Evolutionary conservation across 2,797 vertebrate species (phyloP).

Genomic region (Selene dorsalis): DNA sequence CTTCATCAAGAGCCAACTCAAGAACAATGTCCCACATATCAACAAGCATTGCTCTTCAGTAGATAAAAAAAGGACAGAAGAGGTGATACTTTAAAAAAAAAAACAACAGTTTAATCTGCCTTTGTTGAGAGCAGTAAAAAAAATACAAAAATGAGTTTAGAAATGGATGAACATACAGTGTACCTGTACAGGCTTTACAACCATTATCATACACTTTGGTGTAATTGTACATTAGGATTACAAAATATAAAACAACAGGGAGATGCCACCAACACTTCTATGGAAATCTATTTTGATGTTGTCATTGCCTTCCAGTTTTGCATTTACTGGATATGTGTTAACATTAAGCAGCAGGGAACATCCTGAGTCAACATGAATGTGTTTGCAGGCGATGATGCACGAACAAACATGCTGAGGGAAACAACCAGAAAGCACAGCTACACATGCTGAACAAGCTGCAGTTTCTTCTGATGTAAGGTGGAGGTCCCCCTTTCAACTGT

Average conservation of each 20-base stretch:
- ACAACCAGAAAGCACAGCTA: constrained; percentile 4
- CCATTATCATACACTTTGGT: constrained; percentile 3
- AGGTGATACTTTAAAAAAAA: constrained; percentile 27
- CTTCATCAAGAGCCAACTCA: constrained; percentile 62
- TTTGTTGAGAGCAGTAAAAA: constrained; percentile 4
- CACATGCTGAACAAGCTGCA: constrained; percentile 14
- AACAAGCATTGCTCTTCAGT: constrained; percentile 32
- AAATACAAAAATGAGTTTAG: constrained; percentile 26
- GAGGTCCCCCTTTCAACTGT: not conserved
- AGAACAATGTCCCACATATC: constrained; percentile 61
- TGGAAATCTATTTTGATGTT: not conserved
- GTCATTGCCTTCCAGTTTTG: not conserved
- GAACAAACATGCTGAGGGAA: constrained; percentile 3
- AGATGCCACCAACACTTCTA: not conserved
- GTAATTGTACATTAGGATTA: not conserved
- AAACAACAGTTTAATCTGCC: constrained; percentile 57
- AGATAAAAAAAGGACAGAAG: constrained; percentile 19
- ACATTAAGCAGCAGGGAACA: not conserved
- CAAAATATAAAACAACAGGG: not conserved
- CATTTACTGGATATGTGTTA: constrained; percentile 5
- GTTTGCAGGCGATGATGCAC: constrained; percentile 10
- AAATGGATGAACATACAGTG: not conserved
- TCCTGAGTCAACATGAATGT: constrained; percentile 35
- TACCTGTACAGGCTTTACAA: not conserved
- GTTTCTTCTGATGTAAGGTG: constrained; percentile 3